Evolutionary conservation across 2,888 invertebrate genomes (phyloP).

Genomic region (Tiliacea citrago): DNA sequence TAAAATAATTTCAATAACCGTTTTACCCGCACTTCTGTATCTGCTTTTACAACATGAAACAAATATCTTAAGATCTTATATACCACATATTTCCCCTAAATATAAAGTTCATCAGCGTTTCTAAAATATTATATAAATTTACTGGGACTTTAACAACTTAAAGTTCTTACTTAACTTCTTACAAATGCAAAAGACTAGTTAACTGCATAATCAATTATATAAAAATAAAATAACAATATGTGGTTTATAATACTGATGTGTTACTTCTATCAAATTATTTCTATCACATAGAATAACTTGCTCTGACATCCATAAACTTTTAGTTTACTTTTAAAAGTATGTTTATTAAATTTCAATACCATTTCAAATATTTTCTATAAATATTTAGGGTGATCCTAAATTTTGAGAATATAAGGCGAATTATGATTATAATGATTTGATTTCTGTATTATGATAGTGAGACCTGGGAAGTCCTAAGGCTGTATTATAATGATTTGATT

Average conservation of each 20-base stretch:
- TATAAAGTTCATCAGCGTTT: constrained; percentile 26
- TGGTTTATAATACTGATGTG: constrained; percentile 83
- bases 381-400: constrained; percentile 20
- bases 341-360: constrained; percentile 16
- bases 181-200: constrained; percentile 76
- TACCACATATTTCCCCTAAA: constrained; percentile 71
- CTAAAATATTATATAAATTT: constrained; percentile 35
- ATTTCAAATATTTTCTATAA: constrained; percentile 9
- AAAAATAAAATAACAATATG: constrained; percentile 71
- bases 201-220: constrained; percentile 55
- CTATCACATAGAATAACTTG: constrained; percentile 67
- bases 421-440: constrained; percentile 16
- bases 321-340: constrained; percentile 32
- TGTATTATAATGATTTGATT: constrained; percentile 13
- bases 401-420: constrained; percentile 28
- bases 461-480: constrained; percentile 37
- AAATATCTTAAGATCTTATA: constrained; percentile 68
- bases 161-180: constrained; percentile 59
- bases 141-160: constrained; percentile 45
- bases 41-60: constrained; percentile 70
- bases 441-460: constrained; percentile 28
- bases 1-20: constrained; percentile 11
- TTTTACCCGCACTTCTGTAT: constrained; percentile 42
- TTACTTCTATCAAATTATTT: constrained; percentile 65
- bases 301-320: constrained; percentile 45